Evolutionary conservation across 1,140 invertebrate genomes (phyloP).

Genomic region (Odontomachus brunneus): DNA sequence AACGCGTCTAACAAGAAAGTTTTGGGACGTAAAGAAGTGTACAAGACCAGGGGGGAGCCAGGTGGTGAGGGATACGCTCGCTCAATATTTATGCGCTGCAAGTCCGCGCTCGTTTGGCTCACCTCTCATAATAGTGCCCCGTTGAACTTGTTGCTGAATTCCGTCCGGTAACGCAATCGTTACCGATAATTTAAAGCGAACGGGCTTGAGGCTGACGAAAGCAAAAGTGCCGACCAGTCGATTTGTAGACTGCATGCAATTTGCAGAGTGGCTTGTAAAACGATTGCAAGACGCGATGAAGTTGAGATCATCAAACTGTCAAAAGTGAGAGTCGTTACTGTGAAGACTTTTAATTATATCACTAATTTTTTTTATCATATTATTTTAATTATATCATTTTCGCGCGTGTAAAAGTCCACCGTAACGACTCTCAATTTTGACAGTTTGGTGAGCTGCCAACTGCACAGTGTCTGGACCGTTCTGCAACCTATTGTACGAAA

Average conservation of each 20-base stretch:
- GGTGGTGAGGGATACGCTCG: slow-evolving; percentile 61
- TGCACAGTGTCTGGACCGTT: no score
- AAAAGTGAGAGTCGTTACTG: no score
- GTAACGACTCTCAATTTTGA: no score
- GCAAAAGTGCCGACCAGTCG: slow-evolving; percentile 33
- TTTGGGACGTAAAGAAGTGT: slow-evolving; percentile 65
- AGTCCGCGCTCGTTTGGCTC: slow-evolving; percentile 55
- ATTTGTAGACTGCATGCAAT: background rate
- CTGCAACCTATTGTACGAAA: no score
- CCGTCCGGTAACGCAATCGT: slow-evolving; percentile 5
- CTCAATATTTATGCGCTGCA: slow-evolving; percentile 67
- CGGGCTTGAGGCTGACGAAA: slow-evolving; percentile 15
- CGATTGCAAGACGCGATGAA: no score
- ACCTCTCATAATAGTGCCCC: slow-evolving; percentile 43
- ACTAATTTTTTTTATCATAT: no score
- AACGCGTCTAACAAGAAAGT: slow-evolving; percentile 62
- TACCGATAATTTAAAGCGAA: slow-evolving; percentile 35
- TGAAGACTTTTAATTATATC: no score
- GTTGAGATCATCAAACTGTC: no score
- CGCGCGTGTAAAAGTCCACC: no score
- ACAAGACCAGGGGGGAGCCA: slow-evolving; percentile 38
- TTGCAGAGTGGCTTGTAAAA: background rate
- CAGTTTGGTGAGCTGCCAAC: no score
- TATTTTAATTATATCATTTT: no score
- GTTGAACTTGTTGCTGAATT: slow-evolving; percentile 66